Base-by-base conservation (phyloP, 2,113 vertebrate genomes). In the Perccottus glenii region DNA sequence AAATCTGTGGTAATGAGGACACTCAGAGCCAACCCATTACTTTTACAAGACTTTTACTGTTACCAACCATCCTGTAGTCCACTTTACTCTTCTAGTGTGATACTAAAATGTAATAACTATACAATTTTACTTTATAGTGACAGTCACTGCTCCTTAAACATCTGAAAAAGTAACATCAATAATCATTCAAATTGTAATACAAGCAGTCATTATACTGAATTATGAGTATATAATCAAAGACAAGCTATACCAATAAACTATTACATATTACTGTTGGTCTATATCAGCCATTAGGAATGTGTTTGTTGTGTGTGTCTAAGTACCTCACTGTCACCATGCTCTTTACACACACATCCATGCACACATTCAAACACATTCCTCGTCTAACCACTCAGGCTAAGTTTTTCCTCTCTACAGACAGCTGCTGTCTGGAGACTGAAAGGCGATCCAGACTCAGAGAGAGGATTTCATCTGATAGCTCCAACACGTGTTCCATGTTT, bases 391-490 rank as follows among this genome's bases (percentile, higher is more conserved):
- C 74, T 75, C 57, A 2, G 60, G 68, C 77, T 59, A 16, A 81
- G 66, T 67, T 82, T 81, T 81, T 82, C 78, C 82, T 82, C 64
- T 73, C 60, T 40, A 73, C 78, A 84, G 81, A 87, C 84, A 84
- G 78, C 81, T 82, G 86, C 81, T 81, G 90, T 90, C 90, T 88
- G 85, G 84, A 83, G 71, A 78, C 65, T 72, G 80, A 82, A 83
- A 89, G 70, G 56, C 16, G 82, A 87, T 80, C 85, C 66, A 66
- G 72, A 65, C 62, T 50, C 49, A 11, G 60, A 49, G 67, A 15
- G 67, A 33, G 68, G 45, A 58, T 61, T 83, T 73, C 68, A 80
- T 89, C 78, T 83, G 82, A 87, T 85, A 63, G 82, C 85, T 68
- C 27, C 15, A 83, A 86, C 87, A 87, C 87, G 76, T 89, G 87